Conservation (phyloP, 2,797 vertebrate genomes). For the Apodemus agrarius region DNA sequence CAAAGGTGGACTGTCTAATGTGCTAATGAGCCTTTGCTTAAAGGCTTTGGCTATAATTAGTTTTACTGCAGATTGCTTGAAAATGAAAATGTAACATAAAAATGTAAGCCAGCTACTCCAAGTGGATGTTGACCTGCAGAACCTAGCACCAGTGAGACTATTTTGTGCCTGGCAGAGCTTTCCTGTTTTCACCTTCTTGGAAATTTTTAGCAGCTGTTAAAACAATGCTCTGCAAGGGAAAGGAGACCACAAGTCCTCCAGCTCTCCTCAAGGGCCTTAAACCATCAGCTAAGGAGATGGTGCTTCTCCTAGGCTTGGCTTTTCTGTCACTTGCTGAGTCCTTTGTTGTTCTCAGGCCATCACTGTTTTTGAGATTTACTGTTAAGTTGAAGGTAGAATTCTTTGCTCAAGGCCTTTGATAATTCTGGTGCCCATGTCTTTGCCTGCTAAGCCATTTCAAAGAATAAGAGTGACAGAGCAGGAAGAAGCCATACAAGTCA, state of each 20-base stretch:
- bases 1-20: constrained; percentile 17
- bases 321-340: not conserved
- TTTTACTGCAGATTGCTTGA: constrained; percentile 29
- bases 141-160: not conserved
- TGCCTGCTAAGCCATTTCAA: not conserved
- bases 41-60: not conserved
- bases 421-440: constrained; percentile 8
- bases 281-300: not conserved
- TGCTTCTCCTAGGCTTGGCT: not conserved
- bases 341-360: not conserved
- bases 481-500: not conserved
- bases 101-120: not conserved
- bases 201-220: constrained; percentile 64
- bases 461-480: constrained; percentile 4
- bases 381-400: not conserved
- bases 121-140: constrained; percentile 14
- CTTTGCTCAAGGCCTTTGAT: not conserved
- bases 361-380: not conserved
- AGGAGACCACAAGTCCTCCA: not conserved
- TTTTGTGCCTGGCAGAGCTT: constrained; percentile 20
- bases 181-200: constrained; percentile 60
- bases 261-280: not conserved
- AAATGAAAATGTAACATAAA: constrained; percentile 4
- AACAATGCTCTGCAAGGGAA: constrained; percentile 43
- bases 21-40: constrained; percentile 30